Conservation (phyloP, 2,797 vertebrate genomes). For the Poeciliopsis turneri region DNA sequence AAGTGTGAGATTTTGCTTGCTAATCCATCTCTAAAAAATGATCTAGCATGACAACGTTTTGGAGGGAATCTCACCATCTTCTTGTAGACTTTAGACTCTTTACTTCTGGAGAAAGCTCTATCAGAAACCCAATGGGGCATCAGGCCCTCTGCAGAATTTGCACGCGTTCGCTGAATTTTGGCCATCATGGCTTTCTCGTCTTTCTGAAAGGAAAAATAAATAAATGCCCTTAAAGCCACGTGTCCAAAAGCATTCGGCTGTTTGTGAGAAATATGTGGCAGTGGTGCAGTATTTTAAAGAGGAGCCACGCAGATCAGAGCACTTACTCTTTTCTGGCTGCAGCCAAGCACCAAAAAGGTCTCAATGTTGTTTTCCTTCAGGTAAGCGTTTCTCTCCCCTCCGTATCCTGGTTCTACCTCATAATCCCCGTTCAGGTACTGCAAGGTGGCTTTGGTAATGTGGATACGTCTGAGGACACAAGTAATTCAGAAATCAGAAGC, state of each 20-base stretch:
- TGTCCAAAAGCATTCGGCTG: slow-evolving; percentile 55
- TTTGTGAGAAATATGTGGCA: slow-evolving; percentile 52
- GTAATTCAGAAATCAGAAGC: slow-evolving; percentile 19
- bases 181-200: slow-evolving; percentile 96
- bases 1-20: neutral
- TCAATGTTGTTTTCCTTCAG: slow-evolving; percentile 93
- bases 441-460: slow-evolving; percentile 94
- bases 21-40: neutral
- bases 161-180: slow-evolving; percentile 89
- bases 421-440: slow-evolving; percentile 94
- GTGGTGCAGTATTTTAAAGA: slow-evolving; percentile 37
- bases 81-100: slow-evolving; percentile 96
- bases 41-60: neutral
- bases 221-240: slow-evolving; percentile 38
- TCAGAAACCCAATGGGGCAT: slow-evolving; percentile 93
- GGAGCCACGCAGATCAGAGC: slow-evolving; percentile 26
- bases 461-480: slow-evolving; percentile 85
- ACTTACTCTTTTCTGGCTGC: slow-evolving; percentile 94
- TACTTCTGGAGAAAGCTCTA: slow-evolving; percentile 89
- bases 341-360: slow-evolving; percentile 94
- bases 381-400: slow-evolving; percentile 92
- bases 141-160: slow-evolving; percentile 89
- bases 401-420: slow-evolving; percentile 91
- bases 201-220: slow-evolving; percentile 81
- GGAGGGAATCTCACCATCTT: slow-evolving; percentile 90